A percentile compares a stretch with the other conserved stretches of the same genome.
These are phyloP conservation scores for Erinaceus europaeus DNA, from an alignment of 2,113 vertebrate species.

Conservation along the genomic window DNA sequence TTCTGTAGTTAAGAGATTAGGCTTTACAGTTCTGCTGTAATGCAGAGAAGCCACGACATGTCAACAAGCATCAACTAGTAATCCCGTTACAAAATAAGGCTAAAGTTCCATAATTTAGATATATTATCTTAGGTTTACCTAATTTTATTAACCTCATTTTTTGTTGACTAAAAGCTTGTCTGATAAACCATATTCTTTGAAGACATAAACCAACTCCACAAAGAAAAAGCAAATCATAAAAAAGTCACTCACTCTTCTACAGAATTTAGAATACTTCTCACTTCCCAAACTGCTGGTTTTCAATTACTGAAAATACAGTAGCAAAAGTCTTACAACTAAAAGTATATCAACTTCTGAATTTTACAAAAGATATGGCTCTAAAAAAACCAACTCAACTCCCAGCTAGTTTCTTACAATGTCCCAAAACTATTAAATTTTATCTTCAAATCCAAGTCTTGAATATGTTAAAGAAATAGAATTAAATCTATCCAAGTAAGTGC, in stretches of 20 bases:
- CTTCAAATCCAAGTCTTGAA: neutral
- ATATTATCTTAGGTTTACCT: neutral
- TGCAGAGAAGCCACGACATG: neutral
- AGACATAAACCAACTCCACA: neutral
- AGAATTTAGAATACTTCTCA: neutral
- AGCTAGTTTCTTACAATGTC: neutral
- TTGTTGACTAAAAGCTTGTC: neutral
- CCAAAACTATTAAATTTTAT: neutral
- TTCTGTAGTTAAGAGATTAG: neutral
- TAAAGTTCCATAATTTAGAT: neutral
- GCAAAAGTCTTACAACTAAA: neutral
- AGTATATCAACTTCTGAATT: neutral
- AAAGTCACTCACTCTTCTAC: neutral
- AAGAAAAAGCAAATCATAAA: neutral
- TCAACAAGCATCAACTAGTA: neutral
- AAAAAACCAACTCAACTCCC: neutral
- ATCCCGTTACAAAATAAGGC: neutral
- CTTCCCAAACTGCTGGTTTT: neutral
- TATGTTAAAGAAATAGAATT: neutral
- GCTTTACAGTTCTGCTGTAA: neutral
- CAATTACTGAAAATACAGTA: neutral
- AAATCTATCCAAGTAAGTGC: slow-evolving; percentile 25
- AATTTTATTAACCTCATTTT: neutral
- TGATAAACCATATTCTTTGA: neutral
- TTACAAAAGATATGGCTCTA: slow-evolving; percentile 20